A percentile compares a stretch with the other conserved stretches of the same genome.
Conservation (phyloP, 2,888 invertebrate species). For the Hypomecis atomaria region DNA sequence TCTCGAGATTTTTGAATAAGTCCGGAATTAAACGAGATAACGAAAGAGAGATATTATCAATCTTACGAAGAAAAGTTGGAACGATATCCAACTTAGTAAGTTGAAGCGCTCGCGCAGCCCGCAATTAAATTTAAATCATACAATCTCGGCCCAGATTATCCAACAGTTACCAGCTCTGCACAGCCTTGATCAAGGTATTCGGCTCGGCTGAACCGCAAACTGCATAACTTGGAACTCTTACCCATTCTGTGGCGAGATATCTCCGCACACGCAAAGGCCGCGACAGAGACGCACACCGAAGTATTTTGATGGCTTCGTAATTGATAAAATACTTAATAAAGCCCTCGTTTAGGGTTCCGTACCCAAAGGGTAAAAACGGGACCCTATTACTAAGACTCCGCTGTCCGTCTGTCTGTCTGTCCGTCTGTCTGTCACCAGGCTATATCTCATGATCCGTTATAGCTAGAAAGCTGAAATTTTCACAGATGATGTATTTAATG, state of each 20-base stretch:
- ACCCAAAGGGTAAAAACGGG: too few species aligned
- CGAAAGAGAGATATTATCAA: constrained; percentile 8
- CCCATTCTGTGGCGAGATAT: constrained; percentile 30
- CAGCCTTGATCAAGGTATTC: constrained; percentile 50
- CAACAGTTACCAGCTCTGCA: constrained; percentile 27
- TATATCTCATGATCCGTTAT: too few species aligned
- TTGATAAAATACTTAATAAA: constrained; percentile 24
- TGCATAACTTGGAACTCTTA: constrained; percentile 23
- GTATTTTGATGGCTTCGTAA: constrained; percentile 28
- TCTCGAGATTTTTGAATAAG: not conserved
- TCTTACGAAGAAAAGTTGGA: not conserved
- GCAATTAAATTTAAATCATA: constrained; percentile 18
- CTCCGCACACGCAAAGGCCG: constrained; percentile 21
- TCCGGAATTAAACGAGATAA: constrained; percentile 6
- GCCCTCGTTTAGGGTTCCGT: not conserved
- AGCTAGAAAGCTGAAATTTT: too few species aligned
- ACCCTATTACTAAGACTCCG: too few species aligned
- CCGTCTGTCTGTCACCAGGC: too few species aligned
- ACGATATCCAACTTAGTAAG: not conserved
- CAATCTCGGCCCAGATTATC: constrained; percentile 13
- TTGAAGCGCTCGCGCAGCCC: constrained; percentile 6
- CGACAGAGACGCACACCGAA: constrained; percentile 12
- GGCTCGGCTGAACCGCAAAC: constrained; percentile 42
- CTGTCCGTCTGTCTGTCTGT: too few species aligned
- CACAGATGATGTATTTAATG: too few species aligned